Conservation (phyloP, 2,797 vertebrate species). For the Chelon auratus region DNA sequence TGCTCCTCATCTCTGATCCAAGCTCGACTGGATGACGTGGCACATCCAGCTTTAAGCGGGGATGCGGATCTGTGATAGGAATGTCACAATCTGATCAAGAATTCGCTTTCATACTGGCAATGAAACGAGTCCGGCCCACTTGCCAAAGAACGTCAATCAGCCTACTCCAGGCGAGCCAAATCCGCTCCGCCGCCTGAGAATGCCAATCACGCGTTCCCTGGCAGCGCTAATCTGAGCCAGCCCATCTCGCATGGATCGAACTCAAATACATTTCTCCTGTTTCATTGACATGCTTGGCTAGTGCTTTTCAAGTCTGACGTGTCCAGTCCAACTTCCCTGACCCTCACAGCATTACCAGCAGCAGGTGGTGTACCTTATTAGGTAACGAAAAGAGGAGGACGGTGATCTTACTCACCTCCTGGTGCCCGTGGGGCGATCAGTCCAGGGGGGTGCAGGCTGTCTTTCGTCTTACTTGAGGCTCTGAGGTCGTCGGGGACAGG, state of each 20-base stretch:
- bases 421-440: slow-evolving; percentile 24
- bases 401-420: slow-evolving; percentile 73
- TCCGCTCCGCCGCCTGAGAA: slow-evolving; percentile 61
- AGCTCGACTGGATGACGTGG: slow-evolving; percentile 41
- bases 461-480: slow-evolving; percentile 69
- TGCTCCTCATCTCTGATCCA: slow-evolving; percentile 19
- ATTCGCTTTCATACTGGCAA: slow-evolving; percentile 55
- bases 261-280: slow-evolving; percentile 48
- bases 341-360: slow-evolving; percentile 21
- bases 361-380: slow-evolving; percentile 37
- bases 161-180: slow-evolving; percentile 56
- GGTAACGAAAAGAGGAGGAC: slow-evolving; percentile 12
- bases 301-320: slow-evolving; percentile 35
- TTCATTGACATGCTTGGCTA: slow-evolving; percentile 56
- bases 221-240: slow-evolving; percentile 58
- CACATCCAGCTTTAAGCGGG: slow-evolving; percentile 49
- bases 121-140: slow-evolving; percentile 45
- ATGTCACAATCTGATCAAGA: slow-evolving; percentile 61
- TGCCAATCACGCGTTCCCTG: slow-evolving; percentile 65
- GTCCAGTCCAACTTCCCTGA: slow-evolving; percentile 21
- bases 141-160: slow-evolving; percentile 68
- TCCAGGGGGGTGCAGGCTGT: slow-evolving; percentile 79
- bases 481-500: slow-evolving; percentile 72
- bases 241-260: slow-evolving; percentile 50
- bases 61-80: slow-evolving; percentile 37